A percentile compares a stretch with the other conserved stretches of the same genome.
Evolutionary conservation across 2,888 invertebrate genomes (phyloP).

Genomic region (Yponomeuta sedellus): DNA sequence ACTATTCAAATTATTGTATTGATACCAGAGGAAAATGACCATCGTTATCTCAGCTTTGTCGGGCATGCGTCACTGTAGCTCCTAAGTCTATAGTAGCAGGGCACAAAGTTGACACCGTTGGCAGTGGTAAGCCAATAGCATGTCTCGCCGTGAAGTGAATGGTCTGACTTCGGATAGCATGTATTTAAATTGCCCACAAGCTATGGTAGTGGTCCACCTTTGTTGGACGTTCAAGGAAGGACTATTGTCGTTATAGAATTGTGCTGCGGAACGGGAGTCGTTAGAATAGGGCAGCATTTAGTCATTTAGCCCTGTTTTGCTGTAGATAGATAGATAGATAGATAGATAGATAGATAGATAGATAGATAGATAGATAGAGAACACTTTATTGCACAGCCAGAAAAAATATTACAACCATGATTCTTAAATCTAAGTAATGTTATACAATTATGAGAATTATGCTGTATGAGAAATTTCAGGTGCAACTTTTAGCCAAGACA

Average conservation of each 20-base stretch:
- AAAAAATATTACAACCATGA: no score
- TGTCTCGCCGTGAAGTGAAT: not conserved
- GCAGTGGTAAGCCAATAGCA: not conserved
- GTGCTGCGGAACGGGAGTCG: not conserved
- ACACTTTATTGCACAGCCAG: no score
- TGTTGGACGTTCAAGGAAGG: not conserved
- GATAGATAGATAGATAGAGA: no score
- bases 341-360: no score
- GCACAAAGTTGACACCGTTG: not conserved
- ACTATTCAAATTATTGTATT: conserved; percentile 8
- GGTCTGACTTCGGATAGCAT: not conserved
- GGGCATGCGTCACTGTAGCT: not conserved
- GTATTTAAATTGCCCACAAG: not conserved
- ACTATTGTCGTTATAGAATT: not conserved
- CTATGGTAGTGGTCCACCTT: not conserved
- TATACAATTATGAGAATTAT: no score
- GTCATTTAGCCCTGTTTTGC: no score
- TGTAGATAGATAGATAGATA: no score
- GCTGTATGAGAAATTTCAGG: no score
- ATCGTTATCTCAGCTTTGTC: not conserved
- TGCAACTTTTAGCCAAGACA: no score
- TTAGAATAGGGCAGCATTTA: no score
- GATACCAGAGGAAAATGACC: not conserved
- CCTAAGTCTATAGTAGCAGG: not conserved
- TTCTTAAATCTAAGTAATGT: no score